Evolutionary conservation across 2,113 vertebrate species (phyloP).

Genomic region (Proterorhinus semilunaris): DNA sequence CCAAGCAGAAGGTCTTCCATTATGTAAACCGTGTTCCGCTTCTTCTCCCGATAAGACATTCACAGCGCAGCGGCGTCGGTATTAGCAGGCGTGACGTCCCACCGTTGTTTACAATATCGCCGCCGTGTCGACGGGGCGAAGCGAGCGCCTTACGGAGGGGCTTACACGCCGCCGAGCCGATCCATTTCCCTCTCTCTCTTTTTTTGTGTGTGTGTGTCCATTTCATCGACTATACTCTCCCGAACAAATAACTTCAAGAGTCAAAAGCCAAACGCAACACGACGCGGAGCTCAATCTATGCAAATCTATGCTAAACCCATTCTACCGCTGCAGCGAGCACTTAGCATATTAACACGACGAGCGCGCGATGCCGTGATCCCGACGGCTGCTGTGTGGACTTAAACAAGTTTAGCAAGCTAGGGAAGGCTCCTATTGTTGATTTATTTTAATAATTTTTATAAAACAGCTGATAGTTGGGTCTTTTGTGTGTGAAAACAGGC

Average conservation of each 20-base stretch:
- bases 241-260: conserved; percentile 14
- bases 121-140: conserved; percentile 34
- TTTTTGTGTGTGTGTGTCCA: conserved; percentile 23
- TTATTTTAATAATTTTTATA: conserved; percentile 13
- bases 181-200: background rate
- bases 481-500: conserved; percentile 11
- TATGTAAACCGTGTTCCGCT: conserved; percentile 42
- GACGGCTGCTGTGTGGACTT: conserved; percentile 26
- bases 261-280: conserved; percentile 23
- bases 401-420: conserved; percentile 28
- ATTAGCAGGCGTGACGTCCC: conserved; percentile 25
- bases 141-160: conserved; percentile 35
- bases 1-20: conserved; percentile 22
- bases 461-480: conserved; percentile 7
- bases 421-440: conserved; percentile 11
- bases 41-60: conserved; percentile 27
- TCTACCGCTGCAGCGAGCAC: conserved; percentile 27
- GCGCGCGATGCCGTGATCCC: conserved; percentile 32
- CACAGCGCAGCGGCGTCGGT: background rate
- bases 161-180: conserved; percentile 19
- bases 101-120: conserved; percentile 22
- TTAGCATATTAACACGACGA: conserved; percentile 27
- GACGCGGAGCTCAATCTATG: conserved; percentile 4
- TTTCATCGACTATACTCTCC: conserved; percentile 12
- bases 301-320: conserved; percentile 26